Evolutionary conservation across 1,140 invertebrate genomes (phyloP).

Genomic region (Bombus ignitus): DNA sequence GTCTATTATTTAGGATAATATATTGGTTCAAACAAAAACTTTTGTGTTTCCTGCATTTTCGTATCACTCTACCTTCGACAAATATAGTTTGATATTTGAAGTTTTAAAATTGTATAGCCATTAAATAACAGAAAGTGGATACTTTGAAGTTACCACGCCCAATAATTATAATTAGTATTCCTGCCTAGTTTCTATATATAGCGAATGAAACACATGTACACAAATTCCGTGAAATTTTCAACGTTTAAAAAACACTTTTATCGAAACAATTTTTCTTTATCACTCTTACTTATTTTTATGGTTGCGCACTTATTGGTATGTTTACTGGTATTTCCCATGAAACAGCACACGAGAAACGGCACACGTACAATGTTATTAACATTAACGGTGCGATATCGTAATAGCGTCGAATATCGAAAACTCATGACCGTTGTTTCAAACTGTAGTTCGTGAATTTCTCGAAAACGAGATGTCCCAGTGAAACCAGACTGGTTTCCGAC

Average conservation of each 20-base stretch:
- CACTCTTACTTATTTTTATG: background rate
- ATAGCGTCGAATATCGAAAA: background rate
- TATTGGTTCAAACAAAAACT: background rate
- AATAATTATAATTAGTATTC: no score
- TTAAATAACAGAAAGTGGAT: background rate
- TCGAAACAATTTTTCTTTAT: background rate
- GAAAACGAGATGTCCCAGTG: background rate
- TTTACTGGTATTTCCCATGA: constrained; percentile 14
- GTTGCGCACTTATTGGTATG: no score
- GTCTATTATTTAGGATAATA: background rate
- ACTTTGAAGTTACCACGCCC: background rate
- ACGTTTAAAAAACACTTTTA: no score
- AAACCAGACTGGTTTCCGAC: background rate
- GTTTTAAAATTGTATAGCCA: background rate
- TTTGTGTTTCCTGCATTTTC: background rate
- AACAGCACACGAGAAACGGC: background rate
- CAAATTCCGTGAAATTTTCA: no score
- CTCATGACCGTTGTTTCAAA: constrained; percentile 15
- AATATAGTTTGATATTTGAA: background rate
- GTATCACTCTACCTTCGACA: no score
- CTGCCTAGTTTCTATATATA: no score
- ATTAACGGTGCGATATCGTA: background rate
- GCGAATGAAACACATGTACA: no score
- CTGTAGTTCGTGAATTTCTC: constrained; percentile 13
- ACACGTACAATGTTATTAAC: constrained; percentile 3